phyloP scores from a whole-genome alignment of 1,140 invertebrate species.

The Zaprionus vittiger region DNA sequence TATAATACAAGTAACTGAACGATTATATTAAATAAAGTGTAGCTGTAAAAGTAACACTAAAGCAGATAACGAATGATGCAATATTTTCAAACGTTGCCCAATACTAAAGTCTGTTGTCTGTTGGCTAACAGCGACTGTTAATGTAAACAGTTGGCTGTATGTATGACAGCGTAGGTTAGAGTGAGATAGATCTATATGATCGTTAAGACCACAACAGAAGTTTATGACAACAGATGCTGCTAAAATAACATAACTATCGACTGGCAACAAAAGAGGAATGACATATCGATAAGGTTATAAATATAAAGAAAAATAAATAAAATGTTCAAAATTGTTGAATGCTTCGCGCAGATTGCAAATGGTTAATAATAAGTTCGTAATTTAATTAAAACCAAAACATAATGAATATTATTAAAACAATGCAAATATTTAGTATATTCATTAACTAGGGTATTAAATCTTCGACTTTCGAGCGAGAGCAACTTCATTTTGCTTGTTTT shows the following conservation, averaged over 20 bases:
- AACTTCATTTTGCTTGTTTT: slow-evolving; percentile 11
- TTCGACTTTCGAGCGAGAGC: not conserved
- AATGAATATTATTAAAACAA: not conserved
- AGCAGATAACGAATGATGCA: not conserved
- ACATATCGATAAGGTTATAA: not conserved
- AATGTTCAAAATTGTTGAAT: too few relatives aligned
- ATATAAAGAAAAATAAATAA: not conserved
- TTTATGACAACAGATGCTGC: not conserved
- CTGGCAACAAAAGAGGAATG: not conserved
- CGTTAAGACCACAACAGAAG: not conserved
- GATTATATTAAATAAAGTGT: not conserved
- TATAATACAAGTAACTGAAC: not conserved
- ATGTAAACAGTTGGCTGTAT: not conserved
- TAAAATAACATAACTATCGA: not conserved
- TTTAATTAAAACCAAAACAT: not conserved
- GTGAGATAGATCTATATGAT: not conserved
- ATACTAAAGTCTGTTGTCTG: not conserved
- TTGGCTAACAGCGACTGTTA: not conserved
- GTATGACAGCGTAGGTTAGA: not conserved
- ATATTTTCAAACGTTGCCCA: not conserved
- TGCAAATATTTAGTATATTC: not conserved
- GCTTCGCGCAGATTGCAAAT: too few relatives aligned
- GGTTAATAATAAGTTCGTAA: too few relatives aligned
- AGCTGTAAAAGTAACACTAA: not conserved
- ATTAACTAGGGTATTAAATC: slow-evolving; percentile 18